These are phyloP conservation scores for Spialia ferax DNA, from an alignment of 2,888 invertebrate species.

Conservation along the genomic window DNA sequence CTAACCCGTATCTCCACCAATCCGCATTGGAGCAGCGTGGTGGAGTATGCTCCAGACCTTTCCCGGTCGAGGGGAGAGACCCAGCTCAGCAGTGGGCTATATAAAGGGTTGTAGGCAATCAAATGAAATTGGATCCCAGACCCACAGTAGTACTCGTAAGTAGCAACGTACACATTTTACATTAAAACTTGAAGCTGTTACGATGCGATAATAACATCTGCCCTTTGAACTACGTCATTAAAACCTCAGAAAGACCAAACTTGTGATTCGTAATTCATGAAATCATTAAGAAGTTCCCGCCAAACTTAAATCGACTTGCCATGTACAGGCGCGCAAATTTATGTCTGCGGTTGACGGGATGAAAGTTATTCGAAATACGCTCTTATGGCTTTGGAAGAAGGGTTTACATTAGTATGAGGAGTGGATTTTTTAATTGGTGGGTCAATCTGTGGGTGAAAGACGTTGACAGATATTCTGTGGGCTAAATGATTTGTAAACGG, in stretches of 20 bases:
- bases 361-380: conserved; percentile 1
- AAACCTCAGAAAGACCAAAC: conserved; percentile 49
- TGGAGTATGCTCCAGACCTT: too few relatives aligned
- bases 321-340: conserved; percentile 57
- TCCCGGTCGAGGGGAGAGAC: too few relatives aligned
- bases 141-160: too few relatives aligned
- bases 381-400: background rate
- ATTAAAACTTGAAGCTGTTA: background rate
- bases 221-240: conserved; percentile 48
- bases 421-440: conserved; percentile 24
- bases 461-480: conserved; percentile 52
- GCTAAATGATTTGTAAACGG: conserved; percentile 50
- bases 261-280: conserved; percentile 64
- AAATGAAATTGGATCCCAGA: too few relatives aligned
- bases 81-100: too few relatives aligned
- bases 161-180: background rate
- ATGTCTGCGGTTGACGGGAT: conserved; percentile 38
- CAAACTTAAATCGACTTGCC: conserved; percentile 70
- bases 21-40: too few relatives aligned
- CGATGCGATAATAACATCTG: conserved; percentile 7
- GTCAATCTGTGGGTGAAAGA: conserved; percentile 43
- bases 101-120: too few relatives aligned
- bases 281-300: conserved; percentile 64
- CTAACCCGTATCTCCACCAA: too few relatives aligned
- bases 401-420: conserved; percentile 3